These are phyloP conservation scores for Caenorhabditis sp. DNA, from an alignment of 2,888 invertebrate genomes.

Conservation along the genomic window DNA sequence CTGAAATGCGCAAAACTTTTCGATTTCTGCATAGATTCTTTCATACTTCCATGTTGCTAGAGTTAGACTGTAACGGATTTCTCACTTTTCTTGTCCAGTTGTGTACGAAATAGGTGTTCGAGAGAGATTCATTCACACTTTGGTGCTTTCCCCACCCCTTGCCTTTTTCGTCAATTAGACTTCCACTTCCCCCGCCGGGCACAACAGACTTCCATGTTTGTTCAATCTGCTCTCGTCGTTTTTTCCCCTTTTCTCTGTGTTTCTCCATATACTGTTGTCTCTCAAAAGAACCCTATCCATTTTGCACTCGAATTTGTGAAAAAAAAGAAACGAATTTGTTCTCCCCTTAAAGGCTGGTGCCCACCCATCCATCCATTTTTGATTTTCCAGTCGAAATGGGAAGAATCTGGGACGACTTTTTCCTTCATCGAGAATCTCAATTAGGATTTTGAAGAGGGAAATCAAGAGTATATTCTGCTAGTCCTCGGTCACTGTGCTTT, in stretches of 20 bases:
- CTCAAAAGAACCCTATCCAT: too few species aligned
- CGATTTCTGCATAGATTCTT: too few species aligned
- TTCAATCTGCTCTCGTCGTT: constrained; percentile 27
- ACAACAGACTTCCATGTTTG: constrained; percentile 36
- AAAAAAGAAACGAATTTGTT: neutral
- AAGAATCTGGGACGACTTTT: too few species aligned
- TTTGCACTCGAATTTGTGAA: neutral
- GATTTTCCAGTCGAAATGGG: neutral
- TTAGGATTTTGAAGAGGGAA: too few species aligned
- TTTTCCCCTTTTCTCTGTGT: constrained; percentile 1
- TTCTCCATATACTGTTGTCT: neutral
- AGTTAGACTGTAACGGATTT: too few species aligned
- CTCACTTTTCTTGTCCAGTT: constrained; percentile 32
- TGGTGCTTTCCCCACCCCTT: constrained; percentile 37
- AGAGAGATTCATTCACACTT: constrained; percentile 52
- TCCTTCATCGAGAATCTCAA: too few species aligned
- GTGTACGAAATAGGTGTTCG: constrained; percentile 42
- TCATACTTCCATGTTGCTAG: too few species aligned
- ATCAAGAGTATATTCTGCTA: too few species aligned
- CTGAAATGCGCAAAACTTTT: too few species aligned
- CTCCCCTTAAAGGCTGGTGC: too few species aligned
- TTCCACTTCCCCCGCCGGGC: neutral
- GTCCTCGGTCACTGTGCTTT: too few species aligned
- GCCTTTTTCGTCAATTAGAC: constrained; percentile 22
- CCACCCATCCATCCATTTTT: neutral